Conservation (phyloP, 2,888 invertebrate genomes). For the Rhimphoctona megacephalus region DNA sequence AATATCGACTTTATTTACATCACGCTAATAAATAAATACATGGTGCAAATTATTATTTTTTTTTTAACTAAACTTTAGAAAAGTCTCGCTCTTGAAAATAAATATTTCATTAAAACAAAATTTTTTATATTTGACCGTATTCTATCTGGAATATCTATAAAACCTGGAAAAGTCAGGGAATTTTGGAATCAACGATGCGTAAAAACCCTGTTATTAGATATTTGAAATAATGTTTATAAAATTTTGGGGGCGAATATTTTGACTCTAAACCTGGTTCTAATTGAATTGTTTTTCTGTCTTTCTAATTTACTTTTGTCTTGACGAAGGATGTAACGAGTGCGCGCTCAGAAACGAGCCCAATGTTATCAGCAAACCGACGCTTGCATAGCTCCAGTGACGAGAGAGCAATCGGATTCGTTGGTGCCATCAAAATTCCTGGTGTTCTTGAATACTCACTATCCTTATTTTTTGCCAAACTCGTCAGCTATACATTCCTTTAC, state of each 20-base stretch:
- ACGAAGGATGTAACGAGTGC: conserved; percentile 74
- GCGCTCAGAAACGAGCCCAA: conserved; percentile 83
- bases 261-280: conserved; percentile 56
- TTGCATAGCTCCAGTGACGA: conserved; percentile 77
- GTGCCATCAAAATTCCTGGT: conserved; percentile 95
- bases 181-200: too few relatives aligned
- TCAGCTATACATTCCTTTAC: conserved; percentile 98
- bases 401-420: conserved; percentile 90
- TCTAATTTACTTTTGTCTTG: conserved; percentile 36
- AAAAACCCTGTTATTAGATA: too few relatives aligned
- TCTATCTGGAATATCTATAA: too few relatives aligned
- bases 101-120: too few relatives aligned
- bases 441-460: conserved; percentile 97
- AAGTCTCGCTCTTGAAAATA: too few relatives aligned
- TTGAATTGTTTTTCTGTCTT: conserved; percentile 13
- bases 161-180: too few relatives aligned
- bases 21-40: too few relatives aligned
- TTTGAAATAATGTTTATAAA: background rate
- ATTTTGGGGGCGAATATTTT: background rate
- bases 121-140: too few relatives aligned
- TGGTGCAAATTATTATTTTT: too few relatives aligned
- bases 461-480: conserved; percentile 97
- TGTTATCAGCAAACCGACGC: conserved; percentile 78
- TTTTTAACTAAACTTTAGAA: too few relatives aligned
- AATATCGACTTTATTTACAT: too few relatives aligned